Percentiles rank a stretch among this genome's conserved stretches.
phyloP scores from a whole-genome alignment of 2,888 invertebrate genomes.

The Aphidius colemani region DNA sequence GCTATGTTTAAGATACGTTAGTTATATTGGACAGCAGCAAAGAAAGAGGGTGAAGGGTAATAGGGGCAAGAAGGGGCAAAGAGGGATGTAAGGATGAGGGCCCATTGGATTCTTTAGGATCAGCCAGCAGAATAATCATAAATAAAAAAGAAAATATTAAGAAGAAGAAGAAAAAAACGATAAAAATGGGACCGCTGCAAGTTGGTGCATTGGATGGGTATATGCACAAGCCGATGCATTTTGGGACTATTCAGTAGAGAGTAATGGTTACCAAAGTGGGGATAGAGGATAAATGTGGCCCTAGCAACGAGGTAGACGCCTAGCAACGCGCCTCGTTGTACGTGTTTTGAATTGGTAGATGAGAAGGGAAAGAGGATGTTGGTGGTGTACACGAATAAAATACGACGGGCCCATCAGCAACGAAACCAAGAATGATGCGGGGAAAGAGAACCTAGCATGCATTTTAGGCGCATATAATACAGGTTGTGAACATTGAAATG shows the following conservation, averaged over 20 bases:
- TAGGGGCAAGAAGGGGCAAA: conserved; percentile 20
- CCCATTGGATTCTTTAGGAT: conserved; percentile 14
- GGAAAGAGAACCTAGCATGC: conserved; percentile 48
- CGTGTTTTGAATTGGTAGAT: conserved; percentile 27
- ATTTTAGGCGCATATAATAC: conserved; percentile 52
- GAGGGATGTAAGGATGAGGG: conserved; percentile 19
- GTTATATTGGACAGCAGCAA: background rate
- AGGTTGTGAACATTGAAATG: conserved; percentile 30
- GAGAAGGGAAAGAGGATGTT: conserved; percentile 17
- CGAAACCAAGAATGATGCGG: conserved; percentile 41
- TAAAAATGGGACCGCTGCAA: conserved; percentile 31
- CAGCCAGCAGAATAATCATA: background rate
- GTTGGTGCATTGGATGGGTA: conserved; percentile 38
- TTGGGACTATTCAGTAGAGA: conserved; percentile 55
- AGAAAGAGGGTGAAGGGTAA: conserved; percentile 24
- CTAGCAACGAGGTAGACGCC: conserved; percentile 59
- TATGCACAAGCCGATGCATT: conserved; percentile 47
- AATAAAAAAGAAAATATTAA: background rate
- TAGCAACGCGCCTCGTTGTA: conserved; percentile 46
- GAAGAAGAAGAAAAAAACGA: background rate
- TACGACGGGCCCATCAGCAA: conserved; percentile 2
- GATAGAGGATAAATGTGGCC: conserved; percentile 47
- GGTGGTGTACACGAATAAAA: conserved; percentile 18
- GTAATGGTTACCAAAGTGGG: conserved; percentile 41
- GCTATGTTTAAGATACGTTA: background rate